Evolutionary conservation across 2,797 vertebrate genomes (phyloP).

Genomic region (Alectoris magna): DNA sequence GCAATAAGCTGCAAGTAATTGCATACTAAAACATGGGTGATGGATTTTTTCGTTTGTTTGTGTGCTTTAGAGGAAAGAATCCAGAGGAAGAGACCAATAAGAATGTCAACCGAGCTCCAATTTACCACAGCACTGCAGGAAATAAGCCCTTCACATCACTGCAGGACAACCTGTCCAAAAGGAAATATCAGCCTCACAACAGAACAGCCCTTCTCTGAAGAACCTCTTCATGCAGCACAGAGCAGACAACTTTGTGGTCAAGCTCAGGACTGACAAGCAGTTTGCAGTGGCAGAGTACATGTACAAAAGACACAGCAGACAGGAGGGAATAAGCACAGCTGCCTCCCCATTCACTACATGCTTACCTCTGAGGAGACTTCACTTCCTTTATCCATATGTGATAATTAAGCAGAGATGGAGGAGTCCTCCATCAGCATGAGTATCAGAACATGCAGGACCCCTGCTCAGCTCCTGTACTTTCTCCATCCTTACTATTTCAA

Average conservation of each 20-base stretch:
- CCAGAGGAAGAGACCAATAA: not conserved
- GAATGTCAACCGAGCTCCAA: not conserved
- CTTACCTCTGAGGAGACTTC: not conserved
- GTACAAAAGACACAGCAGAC: not conserved
- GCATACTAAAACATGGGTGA: not conserved
- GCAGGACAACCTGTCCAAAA: not conserved
- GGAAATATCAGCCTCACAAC: not conserved
- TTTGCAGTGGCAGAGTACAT: too few species aligned
- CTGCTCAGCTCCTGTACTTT: not conserved
- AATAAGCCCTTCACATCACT: not conserved
- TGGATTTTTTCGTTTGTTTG: not conserved
- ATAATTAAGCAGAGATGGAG: not conserved
- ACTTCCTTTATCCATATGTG: rapidly evolving
- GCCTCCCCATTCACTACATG: rapidly evolving
- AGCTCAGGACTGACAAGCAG: not conserved
- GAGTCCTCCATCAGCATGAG: not conserved
- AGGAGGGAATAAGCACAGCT: not conserved
- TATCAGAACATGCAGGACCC: not conserved
- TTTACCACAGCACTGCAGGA: not conserved
- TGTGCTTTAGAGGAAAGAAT: not conserved
- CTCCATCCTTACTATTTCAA: not conserved
- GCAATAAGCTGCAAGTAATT: rapidly evolving
- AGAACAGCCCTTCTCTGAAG: rapidly evolving
- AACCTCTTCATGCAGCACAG: not conserved
- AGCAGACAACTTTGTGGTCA: not conserved